These are phyloP conservation scores for Dyspetes luteomarginatus DNA, from an alignment of 2,888 invertebrate species.

Conservation along the genomic window DNA sequence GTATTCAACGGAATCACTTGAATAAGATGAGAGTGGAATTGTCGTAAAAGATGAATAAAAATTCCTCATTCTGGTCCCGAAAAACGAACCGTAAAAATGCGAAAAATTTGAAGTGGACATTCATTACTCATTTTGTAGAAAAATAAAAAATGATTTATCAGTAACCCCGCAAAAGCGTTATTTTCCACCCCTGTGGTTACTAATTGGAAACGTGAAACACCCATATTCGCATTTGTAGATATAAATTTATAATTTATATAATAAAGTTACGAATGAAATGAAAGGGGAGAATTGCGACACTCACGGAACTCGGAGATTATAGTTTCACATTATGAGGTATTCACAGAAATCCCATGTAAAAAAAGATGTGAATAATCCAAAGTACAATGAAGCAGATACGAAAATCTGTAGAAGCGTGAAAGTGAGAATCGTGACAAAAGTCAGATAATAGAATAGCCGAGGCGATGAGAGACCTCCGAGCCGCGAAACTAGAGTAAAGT, in stretches of 20 bases:
- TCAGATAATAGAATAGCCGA: conserved; percentile 11
- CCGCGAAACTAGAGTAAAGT: conserved; percentile 13
- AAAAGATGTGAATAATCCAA: conserved; percentile 33
- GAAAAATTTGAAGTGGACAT: too few species aligned
- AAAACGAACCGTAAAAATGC: too few species aligned
- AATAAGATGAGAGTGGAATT: too few species aligned
- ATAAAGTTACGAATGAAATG: not conserved
- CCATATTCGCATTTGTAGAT: not conserved
- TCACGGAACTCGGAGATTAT: not conserved
- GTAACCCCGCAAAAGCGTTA: too few species aligned
- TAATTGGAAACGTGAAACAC: too few species aligned
- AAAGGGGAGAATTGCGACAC: not conserved
- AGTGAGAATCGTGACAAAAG: conserved; percentile 52
- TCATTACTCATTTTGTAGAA: too few species aligned
- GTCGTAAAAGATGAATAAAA: too few species aligned
- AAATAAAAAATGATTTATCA: too few species aligned
- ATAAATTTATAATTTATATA: not conserved
- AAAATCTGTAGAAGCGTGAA: conserved; percentile 71
- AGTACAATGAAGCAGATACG: conserved; percentile 34
- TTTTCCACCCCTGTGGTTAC: too few species aligned
- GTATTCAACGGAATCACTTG: too few species aligned
- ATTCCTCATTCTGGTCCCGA: too few species aligned
- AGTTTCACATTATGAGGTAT: not conserved
- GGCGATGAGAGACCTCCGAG: conserved; percentile 66
- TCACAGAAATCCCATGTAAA: not conserved